Conservation (phyloP, 2,797 vertebrate genomes). For the Capromys pilorides region DNA sequence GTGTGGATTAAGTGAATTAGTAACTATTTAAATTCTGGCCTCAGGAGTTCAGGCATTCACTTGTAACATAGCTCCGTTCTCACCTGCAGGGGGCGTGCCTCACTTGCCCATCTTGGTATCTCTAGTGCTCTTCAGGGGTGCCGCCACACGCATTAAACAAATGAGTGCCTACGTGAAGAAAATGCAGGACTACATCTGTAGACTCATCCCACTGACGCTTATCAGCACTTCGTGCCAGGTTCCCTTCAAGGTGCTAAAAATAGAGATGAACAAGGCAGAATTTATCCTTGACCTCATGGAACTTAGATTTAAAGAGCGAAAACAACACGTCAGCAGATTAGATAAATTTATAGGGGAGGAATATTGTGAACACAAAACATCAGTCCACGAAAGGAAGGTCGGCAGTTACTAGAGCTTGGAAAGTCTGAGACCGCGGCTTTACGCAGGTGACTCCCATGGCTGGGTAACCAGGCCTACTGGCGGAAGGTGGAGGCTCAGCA, state of each 20-base stretch:
- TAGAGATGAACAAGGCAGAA: constrained; percentile 36
- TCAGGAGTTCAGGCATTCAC: background rate
- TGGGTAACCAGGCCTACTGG: accelerated
- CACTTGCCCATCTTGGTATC: constrained; percentile 12
- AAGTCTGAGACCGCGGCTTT: background rate
- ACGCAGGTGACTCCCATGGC: background rate
- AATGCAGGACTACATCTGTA: background rate
- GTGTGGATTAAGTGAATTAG: background rate
- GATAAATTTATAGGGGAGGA: background rate
- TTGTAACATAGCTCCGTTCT: background rate
- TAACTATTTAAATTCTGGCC: background rate
- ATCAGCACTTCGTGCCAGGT: background rate
- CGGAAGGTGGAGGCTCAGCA: background rate
- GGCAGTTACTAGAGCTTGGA: background rate
- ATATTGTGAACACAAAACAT: background rate
- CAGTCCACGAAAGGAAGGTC: background rate
- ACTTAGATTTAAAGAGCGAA: background rate
- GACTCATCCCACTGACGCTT: background rate
- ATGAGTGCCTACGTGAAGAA: background rate
- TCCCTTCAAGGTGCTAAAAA: constrained; percentile 18
- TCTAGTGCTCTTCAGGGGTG: background rate
- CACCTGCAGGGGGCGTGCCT: constrained; percentile 24
- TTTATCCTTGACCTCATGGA: background rate
- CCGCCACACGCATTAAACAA: background rate
- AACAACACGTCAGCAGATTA: background rate